A percentile compares a stretch with the other conserved stretches of the same genome.
Evolutionary conservation across 2,888 invertebrate genomes (phyloP).

Genomic region (Tolmerus cingulatus): DNA sequence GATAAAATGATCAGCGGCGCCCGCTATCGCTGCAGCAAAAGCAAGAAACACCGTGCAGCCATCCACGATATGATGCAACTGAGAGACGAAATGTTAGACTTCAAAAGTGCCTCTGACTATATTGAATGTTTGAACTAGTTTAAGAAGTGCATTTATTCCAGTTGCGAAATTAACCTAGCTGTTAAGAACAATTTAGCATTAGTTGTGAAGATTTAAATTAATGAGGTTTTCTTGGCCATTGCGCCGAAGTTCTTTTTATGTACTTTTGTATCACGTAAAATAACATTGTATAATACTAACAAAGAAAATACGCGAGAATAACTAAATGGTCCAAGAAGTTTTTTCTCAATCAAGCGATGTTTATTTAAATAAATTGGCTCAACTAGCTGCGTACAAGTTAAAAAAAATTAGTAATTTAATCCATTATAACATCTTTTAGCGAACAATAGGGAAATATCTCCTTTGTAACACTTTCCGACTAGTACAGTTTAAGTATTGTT

Average conservation of each 20-base stretch:
- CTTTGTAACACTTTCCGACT: background rate
- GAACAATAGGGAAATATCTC: background rate
- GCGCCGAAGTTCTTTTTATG: background rate
- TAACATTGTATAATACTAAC: background rate
- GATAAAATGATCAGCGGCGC: slow-evolving; percentile 79
- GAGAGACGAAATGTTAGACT: slow-evolving; percentile 53
- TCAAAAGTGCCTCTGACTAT: slow-evolving; percentile 57
- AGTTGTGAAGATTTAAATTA: background rate
- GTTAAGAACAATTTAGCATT: background rate
- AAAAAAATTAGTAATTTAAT: background rate
- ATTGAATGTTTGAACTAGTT: slow-evolving; percentile 43
- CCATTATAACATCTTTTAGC: background rate
- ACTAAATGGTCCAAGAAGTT: background rate
- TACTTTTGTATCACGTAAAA: background rate
- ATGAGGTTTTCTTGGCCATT: background rate
- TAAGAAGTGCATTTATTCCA: slow-evolving; percentile 9
- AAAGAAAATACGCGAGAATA: background rate
- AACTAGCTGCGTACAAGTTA: background rate
- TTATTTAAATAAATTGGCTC: background rate
- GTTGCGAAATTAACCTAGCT: slow-evolving; percentile 18
- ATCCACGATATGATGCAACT: slow-evolving; percentile 56
- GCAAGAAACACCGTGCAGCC: slow-evolving; percentile 56
- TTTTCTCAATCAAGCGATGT: background rate
- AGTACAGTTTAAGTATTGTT: background rate
- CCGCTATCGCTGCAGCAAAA: slow-evolving; percentile 66